These are phyloP conservation scores for Thaleichthys pacificus DNA, from an alignment of 2,797 vertebrate species.

Conservation along the genomic window DNA sequence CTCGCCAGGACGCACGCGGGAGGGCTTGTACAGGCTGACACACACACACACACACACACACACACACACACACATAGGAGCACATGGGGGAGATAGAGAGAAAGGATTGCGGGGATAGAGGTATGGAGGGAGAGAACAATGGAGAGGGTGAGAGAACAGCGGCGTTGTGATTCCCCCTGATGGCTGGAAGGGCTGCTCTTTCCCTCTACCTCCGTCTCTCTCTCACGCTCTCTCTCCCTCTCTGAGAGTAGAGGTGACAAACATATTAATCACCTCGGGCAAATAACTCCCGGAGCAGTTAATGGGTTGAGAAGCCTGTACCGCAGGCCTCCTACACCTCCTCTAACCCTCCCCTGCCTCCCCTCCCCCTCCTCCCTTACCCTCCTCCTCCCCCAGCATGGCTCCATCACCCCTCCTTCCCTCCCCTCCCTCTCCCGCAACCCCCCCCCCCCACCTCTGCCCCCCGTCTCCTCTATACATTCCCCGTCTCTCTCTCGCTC, in stretches of 20 bases:
- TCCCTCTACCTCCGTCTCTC: neutral
- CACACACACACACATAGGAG: slow-evolving; percentile 9
- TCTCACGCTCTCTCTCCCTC: neutral
- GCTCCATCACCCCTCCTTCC: neutral
- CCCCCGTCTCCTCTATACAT: neutral
- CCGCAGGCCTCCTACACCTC: slow-evolving; percentile 3
- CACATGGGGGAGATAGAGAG: slow-evolving; percentile 10
- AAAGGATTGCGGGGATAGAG: slow-evolving; percentile 1
- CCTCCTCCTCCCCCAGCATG: too few relatives aligned
- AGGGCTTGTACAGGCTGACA: slow-evolving; percentile 17
- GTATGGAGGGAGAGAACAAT: neutral
- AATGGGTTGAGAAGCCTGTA: slow-evolving; percentile 40
- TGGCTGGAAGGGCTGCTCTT: neutral
- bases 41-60: slow-evolving; percentile 8
- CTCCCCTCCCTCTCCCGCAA: neutral
- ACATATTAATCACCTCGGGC: slow-evolving; percentile 43
- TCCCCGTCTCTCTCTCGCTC: neutral
- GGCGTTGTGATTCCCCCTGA: neutral
- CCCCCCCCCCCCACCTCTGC: neutral
- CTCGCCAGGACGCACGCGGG: slow-evolving; percentile 28
- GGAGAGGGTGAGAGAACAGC: neutral
- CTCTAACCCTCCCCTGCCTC: slow-evolving; percentile 1
- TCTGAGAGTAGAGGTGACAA: slow-evolving; percentile 33
- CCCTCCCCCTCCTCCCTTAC: slow-evolving; percentile 4
- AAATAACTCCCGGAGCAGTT: slow-evolving; percentile 41